phyloP scores from a whole-genome alignment of 1,140 invertebrate genomes.

The Sarcophaga peregrina region DNA sequence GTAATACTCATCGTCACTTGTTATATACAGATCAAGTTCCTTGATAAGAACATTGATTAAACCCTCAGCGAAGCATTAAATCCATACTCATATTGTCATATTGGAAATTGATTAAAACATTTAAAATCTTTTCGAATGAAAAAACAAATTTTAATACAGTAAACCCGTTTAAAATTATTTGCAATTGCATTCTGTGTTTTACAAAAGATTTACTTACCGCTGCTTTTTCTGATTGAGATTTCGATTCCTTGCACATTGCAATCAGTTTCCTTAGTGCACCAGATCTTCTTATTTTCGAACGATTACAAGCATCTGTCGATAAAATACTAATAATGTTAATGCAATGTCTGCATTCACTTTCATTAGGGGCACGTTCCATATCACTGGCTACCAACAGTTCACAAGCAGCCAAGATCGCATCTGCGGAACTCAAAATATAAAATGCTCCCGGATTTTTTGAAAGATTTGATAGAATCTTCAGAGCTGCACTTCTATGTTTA shows the following conservation, averaged over 20 bases:
- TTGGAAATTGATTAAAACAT: slow-evolving; percentile 62
- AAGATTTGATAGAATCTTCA: slow-evolving; percentile 64
- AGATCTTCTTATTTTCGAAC: slow-evolving; percentile 61
- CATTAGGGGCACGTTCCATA: slow-evolving; percentile 55
- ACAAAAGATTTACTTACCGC: slow-evolving; percentile 48
- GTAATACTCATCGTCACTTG: slow-evolving; percentile 61
- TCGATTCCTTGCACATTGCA: slow-evolving; percentile 58
- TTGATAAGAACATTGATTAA: slow-evolving; percentile 57
- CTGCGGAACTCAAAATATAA: slow-evolving; percentile 58
- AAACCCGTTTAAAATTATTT: too few species aligned
- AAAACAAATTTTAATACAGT: neutral
- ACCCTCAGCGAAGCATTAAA: slow-evolving; percentile 58
- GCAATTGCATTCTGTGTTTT: neutral
- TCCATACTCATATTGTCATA: slow-evolving; percentile 66
- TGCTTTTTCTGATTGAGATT: slow-evolving; percentile 57
- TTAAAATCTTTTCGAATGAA: slow-evolving; percentile 53
- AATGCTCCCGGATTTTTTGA: slow-evolving; percentile 59
- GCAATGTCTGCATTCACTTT: slow-evolving; percentile 59
- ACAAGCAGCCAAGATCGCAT: slow-evolving; percentile 62
- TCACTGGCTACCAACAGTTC: slow-evolving; percentile 58
- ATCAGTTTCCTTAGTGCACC: slow-evolving; percentile 61
- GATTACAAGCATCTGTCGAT: slow-evolving; percentile 62
- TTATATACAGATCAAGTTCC: slow-evolving; percentile 60
- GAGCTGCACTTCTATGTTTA: slow-evolving; percentile 53
- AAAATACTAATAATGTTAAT: slow-evolving; percentile 62